phyloP scores from a whole-genome alignment of 2,113 vertebrate genomes.

The Calyptommatus sinebrachiatus region DNA sequence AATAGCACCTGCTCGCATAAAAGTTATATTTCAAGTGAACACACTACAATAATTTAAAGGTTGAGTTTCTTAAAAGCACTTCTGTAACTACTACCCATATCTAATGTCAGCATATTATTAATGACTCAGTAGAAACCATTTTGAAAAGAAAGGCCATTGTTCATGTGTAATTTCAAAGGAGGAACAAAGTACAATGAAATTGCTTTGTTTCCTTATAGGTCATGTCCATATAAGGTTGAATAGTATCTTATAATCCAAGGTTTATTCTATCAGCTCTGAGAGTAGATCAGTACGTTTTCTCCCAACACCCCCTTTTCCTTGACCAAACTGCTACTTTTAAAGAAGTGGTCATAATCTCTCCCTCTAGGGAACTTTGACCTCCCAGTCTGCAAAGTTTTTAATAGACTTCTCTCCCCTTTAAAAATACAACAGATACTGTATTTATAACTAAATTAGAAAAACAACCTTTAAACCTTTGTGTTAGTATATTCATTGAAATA shows the following conservation, averaged over 20 bases:
- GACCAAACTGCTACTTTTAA: not conserved
- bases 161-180: slow-evolving; percentile 13
- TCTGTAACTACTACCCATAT: not conserved
- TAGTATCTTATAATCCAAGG: not conserved
- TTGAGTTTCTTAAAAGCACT: slow-evolving; percentile 8
- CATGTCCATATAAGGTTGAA: slow-evolving; percentile 3
- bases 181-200: slow-evolving; percentile 11
- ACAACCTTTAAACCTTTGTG: slow-evolving; percentile 21
- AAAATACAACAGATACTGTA: slow-evolving; percentile 19
- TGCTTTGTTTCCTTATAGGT: slow-evolving; percentile 3
- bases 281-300: not conserved
- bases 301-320: not conserved
- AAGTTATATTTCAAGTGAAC: not conserved
- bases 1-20: not conserved
- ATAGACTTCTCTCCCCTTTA: slow-evolving; percentile 14
- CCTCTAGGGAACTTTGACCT: slow-evolving; percentile 2
- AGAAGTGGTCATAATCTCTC: slow-evolving; percentile 10
- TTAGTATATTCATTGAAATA: slow-evolving; percentile 15
- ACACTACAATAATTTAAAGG: not conserved
- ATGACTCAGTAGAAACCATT: slow-evolving; percentile 14
- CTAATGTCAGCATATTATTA: slow-evolving; percentile 16
- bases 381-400: not conserved
- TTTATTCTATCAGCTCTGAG: not conserved
- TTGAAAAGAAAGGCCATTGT: slow-evolving; percentile 4
- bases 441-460: slow-evolving; percentile 30